These are phyloP conservation scores for Pristiophorus japonicus DNA, from an alignment of 2,113 vertebrate genomes.

Conservation along the genomic window DNA sequence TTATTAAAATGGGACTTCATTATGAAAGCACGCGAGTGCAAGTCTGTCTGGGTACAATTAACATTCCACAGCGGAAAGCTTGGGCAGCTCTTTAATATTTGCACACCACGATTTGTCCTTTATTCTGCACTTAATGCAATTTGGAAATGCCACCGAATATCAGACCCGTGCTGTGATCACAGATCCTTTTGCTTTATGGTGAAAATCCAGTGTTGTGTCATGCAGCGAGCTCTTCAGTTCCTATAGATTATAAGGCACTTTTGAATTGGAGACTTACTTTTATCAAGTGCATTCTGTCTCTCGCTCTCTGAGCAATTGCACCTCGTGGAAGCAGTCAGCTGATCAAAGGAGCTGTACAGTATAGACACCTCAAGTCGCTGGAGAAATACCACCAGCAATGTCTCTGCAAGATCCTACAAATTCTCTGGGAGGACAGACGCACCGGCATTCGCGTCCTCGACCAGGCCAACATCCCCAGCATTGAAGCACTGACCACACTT, in stretches of 20 bases:
- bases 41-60: too few relatives aligned
- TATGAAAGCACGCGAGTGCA: not conserved
- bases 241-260: not conserved
- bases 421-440: too few relatives aligned
- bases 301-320: too few relatives aligned
- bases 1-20: not conserved
- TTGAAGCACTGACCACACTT: too few relatives aligned
- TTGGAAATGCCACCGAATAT: not conserved
- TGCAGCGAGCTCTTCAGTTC: not conserved
- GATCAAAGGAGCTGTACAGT: not conserved
- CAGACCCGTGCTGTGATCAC: not conserved
- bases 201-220: not conserved
- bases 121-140: too few relatives aligned
- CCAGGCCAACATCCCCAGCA: too few relatives aligned
- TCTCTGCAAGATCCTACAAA: too few relatives aligned
- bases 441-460: too few relatives aligned
- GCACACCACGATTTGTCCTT: not conserved
- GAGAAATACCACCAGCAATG: too few relatives aligned
- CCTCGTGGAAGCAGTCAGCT: not conserved
- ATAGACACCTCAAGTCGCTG: too few relatives aligned
- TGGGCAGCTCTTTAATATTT: not conserved
- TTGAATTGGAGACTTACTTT: not conserved
- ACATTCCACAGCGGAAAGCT: not conserved
- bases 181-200: not conserved
- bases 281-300: too few relatives aligned